These are phyloP conservation scores for Drosophila nr. fundita DNA, from an alignment of 2,888 invertebrate species.

Conservation along the genomic window DNA sequence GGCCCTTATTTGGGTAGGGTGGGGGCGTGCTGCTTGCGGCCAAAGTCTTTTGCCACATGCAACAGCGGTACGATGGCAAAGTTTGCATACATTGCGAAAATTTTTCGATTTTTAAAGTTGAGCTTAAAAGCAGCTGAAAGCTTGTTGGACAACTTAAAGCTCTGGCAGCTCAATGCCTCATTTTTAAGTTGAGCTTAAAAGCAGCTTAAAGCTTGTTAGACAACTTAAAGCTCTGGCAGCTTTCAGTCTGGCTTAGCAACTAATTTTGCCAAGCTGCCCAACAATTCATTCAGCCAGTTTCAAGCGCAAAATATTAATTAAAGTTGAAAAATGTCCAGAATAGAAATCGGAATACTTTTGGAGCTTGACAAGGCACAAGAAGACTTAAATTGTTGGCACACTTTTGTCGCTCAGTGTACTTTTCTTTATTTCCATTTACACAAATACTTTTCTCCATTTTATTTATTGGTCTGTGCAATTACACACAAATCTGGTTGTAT, in stretches of 20 bases:
- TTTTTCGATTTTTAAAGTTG: no score
- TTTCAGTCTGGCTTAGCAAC: no score
- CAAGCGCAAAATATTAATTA: not conserved
- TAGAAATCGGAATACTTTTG: not conserved
- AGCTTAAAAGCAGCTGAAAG: not conserved
- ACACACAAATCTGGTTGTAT: not conserved
- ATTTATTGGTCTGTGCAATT: not conserved
- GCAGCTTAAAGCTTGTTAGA: not conserved
- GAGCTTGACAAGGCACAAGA: not conserved
- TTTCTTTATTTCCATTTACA: not conserved
- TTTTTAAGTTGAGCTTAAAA: not conserved
- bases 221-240: not conserved
- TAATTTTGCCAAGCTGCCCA: not conserved
- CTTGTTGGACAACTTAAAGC: not conserved
- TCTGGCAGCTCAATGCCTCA: not conserved
- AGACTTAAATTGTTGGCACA: not conserved
- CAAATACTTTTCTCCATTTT: not conserved
- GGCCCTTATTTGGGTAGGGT: slow-evolving; percentile 13
- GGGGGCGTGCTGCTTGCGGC: slow-evolving; percentile 34
- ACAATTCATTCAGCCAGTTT: not conserved
- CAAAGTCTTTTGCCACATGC: slow-evolving; percentile 74
- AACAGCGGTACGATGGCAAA: slow-evolving; percentile 44
- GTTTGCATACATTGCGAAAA: not conserved
- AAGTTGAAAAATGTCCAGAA: not conserved
- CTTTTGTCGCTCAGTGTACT: not conserved